A percentile compares a stretch with the other conserved stretches of the same genome.
phyloP scores from a whole-genome alignment of 2,888 invertebrate species.

The Aphodius sticticus region DNA sequence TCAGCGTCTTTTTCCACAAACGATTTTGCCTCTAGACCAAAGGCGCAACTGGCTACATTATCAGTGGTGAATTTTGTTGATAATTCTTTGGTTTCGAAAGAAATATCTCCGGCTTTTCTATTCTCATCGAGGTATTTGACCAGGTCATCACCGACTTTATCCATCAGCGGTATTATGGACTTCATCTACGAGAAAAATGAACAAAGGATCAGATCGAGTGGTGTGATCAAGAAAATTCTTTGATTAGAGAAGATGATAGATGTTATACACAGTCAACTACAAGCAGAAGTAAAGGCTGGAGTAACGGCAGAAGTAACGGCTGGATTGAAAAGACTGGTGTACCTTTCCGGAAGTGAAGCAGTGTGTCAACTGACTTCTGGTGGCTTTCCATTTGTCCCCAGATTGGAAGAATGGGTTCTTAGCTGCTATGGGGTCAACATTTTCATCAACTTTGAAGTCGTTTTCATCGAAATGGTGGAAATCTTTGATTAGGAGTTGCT shows the following conservation, averaged over 20 bases:
- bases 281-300: no score
- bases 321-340: no score
- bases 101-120: conserved; percentile 21
- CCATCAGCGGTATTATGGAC: conserved; percentile 61
- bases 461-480: conserved; percentile 55
- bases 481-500: conserved; percentile 51
- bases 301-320: no score
- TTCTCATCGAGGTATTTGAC: conserved; percentile 55
- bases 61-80: conserved; percentile 56
- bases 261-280: no score
- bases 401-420: conserved; percentile 61
- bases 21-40: conserved; percentile 55
- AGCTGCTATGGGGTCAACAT: conserved; percentile 60
- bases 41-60: conserved; percentile 56
- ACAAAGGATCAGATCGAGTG: neutral
- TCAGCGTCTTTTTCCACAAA: conserved; percentile 49
- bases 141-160: conserved; percentile 58
- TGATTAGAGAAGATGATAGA: no score
- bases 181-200: conserved; percentile 54
- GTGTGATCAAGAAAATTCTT: neutral
- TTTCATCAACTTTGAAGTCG: conserved; percentile 52
- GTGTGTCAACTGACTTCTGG: conserved; percentile 61
- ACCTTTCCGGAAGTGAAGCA: conserved; percentile 62
- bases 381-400: conserved; percentile 61
- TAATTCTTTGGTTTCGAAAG: conserved; percentile 56